Base-by-base conservation (phyloP, 2,888 invertebrate species). In the Liposcelis brunnea region DNA sequence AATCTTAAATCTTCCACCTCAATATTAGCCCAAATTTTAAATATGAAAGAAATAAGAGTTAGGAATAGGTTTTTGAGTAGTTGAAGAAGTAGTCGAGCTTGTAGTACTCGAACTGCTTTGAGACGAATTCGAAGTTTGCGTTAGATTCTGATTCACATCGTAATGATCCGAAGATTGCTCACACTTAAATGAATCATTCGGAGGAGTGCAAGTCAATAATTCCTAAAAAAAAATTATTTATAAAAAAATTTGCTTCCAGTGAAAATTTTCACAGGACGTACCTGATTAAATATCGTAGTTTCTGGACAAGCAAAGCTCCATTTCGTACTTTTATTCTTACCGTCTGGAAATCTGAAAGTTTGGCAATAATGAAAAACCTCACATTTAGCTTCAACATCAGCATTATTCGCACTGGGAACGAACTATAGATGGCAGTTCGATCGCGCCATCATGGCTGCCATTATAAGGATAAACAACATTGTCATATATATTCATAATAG, bases 331-430 rank as follows among this genome's bases (percentile, higher is more conserved):
- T 21, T 40, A 7, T 40, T 21, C 7, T 16, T 35, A n/a, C 19
- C 40, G 18, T 18, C 15, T 12, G 40, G 40, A 19, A 40, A 40
- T n/a, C 10, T 40, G 4, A 14, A 6, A 40, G 40, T 40, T 21
- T 40, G 40, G 19, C 40, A 40, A 19, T 40, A 40, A 21, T 40
- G 40, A 21, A 40, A 40, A 19, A 14, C 12, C 11, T 5, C n/a
- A 21, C 40, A 40, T 6, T 21, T 21, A 18, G 40, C 7, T 21
- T 14, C 16, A 5, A 40, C 21, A 18, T 40, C 40, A 12, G 40
- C 40, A 19, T 40, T n/a, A n/a, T n/a, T n/a, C n/a, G n/a, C n/a
- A n/a, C n/a, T n/a, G n/a, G n/a, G n/a, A n/a, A n/a, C n/a, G n/a
- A n/a, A n/a, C n/a, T n/a, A n/a, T n/a, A n/a, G n/a, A n/a, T n/a